Percentiles rank a stretch among this genome's conserved stretches.
These are phyloP conservation scores for Drosophila virilis DNA, from an alignment of 1,140 invertebrate genomes.

Conservation along the genomic window DNA sequence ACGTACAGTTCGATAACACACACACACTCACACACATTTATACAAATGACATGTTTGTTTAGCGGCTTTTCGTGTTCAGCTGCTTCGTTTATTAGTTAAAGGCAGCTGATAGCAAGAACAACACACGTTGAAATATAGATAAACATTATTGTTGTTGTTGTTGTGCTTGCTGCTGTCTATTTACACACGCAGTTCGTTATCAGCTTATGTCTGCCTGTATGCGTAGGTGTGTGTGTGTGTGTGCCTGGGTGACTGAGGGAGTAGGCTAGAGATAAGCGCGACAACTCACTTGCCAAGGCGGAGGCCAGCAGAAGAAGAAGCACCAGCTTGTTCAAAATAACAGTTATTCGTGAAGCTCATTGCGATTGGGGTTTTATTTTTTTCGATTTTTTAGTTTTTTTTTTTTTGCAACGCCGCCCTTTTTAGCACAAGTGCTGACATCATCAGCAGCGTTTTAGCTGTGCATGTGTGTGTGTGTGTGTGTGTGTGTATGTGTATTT, in stretches of 20 bases:
- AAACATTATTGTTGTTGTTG: constrained; percentile 34
- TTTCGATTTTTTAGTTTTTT: constrained; percentile 13
- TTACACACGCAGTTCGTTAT: constrained; percentile 51
- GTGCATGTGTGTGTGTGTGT: not conserved
- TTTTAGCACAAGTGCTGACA: constrained; percentile 33
- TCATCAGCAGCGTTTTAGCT: constrained; percentile 23
- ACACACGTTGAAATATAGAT: constrained; percentile 45
- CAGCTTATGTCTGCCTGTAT: constrained; percentile 9
- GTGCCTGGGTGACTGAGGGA: not conserved
- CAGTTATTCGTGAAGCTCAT: constrained; percentile 47
- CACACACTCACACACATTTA: constrained; percentile 11
- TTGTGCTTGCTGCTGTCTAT: constrained; percentile 25
- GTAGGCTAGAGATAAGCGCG: constrained; percentile 50
- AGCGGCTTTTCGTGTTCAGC: constrained; percentile 36
- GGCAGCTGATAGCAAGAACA: constrained; percentile 41
- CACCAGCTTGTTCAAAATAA: constrained; percentile 46
- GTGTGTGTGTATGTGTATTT: not conserved
- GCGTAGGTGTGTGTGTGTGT: constrained; percentile 12
- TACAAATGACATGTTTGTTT: constrained; percentile 44
- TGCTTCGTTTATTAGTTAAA: constrained; percentile 6
- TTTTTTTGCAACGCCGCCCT: constrained; percentile 33
- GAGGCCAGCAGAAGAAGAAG: constrained; percentile 14
- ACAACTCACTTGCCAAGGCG: constrained; percentile 45
- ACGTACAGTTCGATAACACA: constrained; percentile 43
- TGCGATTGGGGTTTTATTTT: constrained; percentile 22